Conservation (phyloP, 2,113 vertebrate species). For the Polypterus senegalus region DNA sequence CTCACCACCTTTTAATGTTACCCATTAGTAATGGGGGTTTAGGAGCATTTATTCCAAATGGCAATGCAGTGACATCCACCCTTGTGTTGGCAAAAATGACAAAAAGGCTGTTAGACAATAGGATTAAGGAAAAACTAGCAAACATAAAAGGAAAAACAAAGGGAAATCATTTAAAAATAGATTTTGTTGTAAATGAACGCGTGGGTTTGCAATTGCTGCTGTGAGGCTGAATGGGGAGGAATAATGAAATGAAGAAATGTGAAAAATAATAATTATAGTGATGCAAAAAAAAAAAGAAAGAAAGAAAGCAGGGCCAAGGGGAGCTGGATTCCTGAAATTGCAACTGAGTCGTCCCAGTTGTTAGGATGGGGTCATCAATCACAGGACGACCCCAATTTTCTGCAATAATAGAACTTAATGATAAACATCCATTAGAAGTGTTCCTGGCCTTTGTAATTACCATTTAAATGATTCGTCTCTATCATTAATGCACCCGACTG, state of each 20-base stretch:
- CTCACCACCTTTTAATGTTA: no score
- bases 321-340: neutral
- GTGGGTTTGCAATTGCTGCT: neutral
- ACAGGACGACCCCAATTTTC: constrained; percentile 31
- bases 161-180: no score
- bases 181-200: neutral
- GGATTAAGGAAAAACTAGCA: no score
- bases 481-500: constrained; percentile 35
- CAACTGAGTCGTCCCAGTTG: neutral
- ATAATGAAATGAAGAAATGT: neutral
- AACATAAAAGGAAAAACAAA: no score
- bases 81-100: no score
- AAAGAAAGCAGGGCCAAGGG: neutral
- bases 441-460: constrained; percentile 54
- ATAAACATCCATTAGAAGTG: constrained; percentile 50
- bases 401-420: constrained; percentile 42
- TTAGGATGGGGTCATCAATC: constrained; percentile 21
- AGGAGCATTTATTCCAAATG: no score
- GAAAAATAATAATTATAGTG: neutral
- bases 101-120: no score
- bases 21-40: no score
- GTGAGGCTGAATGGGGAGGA: neutral
- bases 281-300: neutral
- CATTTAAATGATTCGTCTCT: constrained; percentile 36
- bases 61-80: no score